These are phyloP conservation scores for Perca flavescens DNA, from an alignment of 2,113 vertebrate species.

Conservation along the genomic window DNA sequence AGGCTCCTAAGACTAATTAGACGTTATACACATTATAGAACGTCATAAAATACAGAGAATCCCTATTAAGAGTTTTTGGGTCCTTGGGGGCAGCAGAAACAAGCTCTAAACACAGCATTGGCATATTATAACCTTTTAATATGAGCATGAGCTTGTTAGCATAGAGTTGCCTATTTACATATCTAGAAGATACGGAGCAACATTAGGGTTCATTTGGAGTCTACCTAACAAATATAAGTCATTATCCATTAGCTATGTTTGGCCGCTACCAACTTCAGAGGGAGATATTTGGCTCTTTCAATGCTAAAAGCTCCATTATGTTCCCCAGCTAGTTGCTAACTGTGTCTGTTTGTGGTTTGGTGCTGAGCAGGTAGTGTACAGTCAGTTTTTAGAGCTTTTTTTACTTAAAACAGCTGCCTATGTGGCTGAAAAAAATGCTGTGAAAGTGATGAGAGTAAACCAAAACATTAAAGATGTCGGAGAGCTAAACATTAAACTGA, in stretches of 20 bases:
- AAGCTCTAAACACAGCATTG: not conserved
- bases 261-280: not conserved
- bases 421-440: not conserved
- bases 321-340: not conserved
- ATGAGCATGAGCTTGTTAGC: not conserved
- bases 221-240: not conserved
- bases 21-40: not conserved
- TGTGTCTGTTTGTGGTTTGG: not conserved
- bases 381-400: not conserved
- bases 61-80: not conserved
- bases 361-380: too few species aligned
- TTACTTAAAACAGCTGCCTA: not conserved
- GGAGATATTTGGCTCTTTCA: not conserved
- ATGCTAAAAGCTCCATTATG: not conserved
- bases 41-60: not conserved
- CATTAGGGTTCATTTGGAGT: not conserved
- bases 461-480: too few species aligned
- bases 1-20: not conserved
- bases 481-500: not conserved
- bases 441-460: too few species aligned
- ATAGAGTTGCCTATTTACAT: not conserved
- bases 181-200: not conserved
- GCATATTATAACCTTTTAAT: not conserved
- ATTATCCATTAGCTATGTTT: not conserved
- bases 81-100: not conserved